Percentiles rank a stretch among this genome's conserved stretches.
phyloP scores from a whole-genome alignment of 1,140 invertebrate genomes.

The Panagrolaimus sp. region DNA sequence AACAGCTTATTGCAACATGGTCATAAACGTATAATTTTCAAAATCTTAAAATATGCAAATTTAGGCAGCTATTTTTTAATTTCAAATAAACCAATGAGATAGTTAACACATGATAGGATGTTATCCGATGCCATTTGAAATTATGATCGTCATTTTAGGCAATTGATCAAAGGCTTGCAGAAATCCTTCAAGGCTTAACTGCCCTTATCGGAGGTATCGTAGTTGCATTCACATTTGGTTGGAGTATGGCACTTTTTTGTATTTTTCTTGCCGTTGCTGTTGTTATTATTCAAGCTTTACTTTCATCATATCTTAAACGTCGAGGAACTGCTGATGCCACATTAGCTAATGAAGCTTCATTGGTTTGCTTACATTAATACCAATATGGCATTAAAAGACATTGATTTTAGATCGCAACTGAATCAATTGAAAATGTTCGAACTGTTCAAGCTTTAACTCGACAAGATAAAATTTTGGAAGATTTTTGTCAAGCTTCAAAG shows the following conservation, averaged over 20 bases:
- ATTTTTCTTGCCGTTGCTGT: constrained; percentile 31
- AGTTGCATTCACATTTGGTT: constrained; percentile 60
- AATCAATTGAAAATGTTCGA: constrained; percentile 36
- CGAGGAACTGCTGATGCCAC: constrained; percentile 35
- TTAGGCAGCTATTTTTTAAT: too few relatives aligned
- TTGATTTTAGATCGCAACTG: constrained; percentile 13
- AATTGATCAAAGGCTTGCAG: constrained; percentile 61
- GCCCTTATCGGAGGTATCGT: constrained; percentile 58
- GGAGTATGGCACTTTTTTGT: constrained; percentile 58
- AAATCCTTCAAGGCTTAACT: constrained; percentile 59
- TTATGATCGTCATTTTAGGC: constrained; percentile 43
- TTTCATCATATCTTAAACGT: constrained; percentile 40
- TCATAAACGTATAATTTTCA: too few relatives aligned
- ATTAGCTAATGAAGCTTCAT: constrained; percentile 36
- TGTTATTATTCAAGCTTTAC: constrained; percentile 30
- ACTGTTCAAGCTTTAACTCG: constrained; percentile 30
- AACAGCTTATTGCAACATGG: too few relatives aligned
- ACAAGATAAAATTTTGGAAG: constrained; percentile 33
- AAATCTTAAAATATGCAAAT: too few relatives aligned
- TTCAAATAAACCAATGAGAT: too few relatives aligned
- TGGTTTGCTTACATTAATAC: constrained; percentile 22
- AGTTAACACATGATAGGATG: too few relatives aligned
- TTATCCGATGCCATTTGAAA: too few relatives aligned
- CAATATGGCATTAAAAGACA: not conserved
- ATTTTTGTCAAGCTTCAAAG: constrained; percentile 22